Percentiles rank a stretch among this genome's conserved stretches.
Conservation (phyloP, 2,113 vertebrate genomes). For the Spilogale gracilis region DNA sequence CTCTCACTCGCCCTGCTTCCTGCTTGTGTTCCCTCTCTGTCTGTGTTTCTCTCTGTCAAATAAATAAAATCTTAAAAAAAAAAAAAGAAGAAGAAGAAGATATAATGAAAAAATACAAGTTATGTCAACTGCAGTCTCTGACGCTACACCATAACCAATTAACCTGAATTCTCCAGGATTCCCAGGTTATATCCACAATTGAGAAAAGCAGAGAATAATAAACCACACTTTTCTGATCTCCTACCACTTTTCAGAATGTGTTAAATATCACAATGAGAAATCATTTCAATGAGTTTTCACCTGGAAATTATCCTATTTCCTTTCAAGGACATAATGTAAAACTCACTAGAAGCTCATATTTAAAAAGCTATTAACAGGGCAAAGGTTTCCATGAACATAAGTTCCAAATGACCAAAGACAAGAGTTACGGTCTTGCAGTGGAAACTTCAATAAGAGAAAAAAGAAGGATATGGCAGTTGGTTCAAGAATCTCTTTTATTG, state of each 20-base stretch:
- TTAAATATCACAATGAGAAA: constrained; percentile 65
- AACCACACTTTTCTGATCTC: constrained; percentile 53
- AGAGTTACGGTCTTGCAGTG: background rate
- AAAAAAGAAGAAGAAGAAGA: background rate
- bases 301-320: constrained; percentile 70
- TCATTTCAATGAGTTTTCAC: constrained; percentile 53
- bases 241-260: constrained; percentile 50
- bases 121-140: background rate
- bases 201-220: constrained; percentile 3
- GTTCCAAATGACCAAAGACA: constrained; percentile 43
- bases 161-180: background rate
- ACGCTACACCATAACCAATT: background rate
- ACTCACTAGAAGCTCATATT: constrained; percentile 68
- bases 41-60: no score
- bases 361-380: constrained; percentile 63
- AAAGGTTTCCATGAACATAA: background rate
- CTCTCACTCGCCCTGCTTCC: no score
- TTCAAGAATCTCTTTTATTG: background rate
- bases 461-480: background rate
- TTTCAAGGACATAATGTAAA: constrained; percentile 74
- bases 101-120: constrained; percentile 26
- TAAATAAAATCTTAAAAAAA: no score
- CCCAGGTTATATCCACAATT: background rate
- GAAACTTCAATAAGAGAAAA: constrained; percentile 28
- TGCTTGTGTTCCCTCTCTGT: no score